phyloP scores from a whole-genome alignment of 2,888 invertebrate species.

The Leptinotarsa peninsularis region DNA sequence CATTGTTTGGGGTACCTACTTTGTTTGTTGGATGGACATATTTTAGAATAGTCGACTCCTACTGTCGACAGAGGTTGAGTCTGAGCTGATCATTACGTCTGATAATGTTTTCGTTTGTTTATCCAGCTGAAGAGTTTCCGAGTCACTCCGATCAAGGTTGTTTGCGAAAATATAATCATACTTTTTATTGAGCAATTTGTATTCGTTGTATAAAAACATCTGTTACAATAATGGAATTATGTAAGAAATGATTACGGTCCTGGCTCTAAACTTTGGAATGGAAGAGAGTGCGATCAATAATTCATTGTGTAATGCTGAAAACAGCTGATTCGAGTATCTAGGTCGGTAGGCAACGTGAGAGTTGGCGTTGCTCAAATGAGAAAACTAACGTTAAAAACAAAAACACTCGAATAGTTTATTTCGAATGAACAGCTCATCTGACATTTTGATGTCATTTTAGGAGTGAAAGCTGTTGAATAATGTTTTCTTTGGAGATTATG shows the following conservation, averaged over 20 bases:
- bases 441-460: conserved; percentile 23
- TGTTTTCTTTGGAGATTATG: conserved; percentile 12
- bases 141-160: too few relatives aligned
- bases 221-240: neutral
- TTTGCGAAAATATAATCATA: too few relatives aligned
- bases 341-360: conserved; percentile 10
- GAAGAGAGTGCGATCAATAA: conserved; percentile 16
- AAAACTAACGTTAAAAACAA: conserved; percentile 21
- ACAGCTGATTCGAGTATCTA: conserved; percentile 20
- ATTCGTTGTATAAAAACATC: neutral
- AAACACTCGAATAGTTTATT: conserved; percentile 17
- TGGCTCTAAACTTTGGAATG: neutral
- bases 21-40: too few relatives aligned
- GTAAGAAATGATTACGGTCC: neutral
- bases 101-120: too few relatives aligned
- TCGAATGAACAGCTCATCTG: conserved; percentile 6
- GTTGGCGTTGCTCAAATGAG: conserved; percentile 7
- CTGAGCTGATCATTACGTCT: too few relatives aligned
- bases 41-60: too few relatives aligned
- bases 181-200: neutral
- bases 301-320: conserved; percentile 20
- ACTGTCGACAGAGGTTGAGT: too few relatives aligned
- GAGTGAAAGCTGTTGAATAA: conserved; percentile 22
- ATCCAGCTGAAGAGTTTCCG: too few relatives aligned
- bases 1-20: too few relatives aligned